Evolutionary conservation across 2,888 invertebrate genomes (phyloP).

Genomic region (Megalurothrips usitatus): DNA sequence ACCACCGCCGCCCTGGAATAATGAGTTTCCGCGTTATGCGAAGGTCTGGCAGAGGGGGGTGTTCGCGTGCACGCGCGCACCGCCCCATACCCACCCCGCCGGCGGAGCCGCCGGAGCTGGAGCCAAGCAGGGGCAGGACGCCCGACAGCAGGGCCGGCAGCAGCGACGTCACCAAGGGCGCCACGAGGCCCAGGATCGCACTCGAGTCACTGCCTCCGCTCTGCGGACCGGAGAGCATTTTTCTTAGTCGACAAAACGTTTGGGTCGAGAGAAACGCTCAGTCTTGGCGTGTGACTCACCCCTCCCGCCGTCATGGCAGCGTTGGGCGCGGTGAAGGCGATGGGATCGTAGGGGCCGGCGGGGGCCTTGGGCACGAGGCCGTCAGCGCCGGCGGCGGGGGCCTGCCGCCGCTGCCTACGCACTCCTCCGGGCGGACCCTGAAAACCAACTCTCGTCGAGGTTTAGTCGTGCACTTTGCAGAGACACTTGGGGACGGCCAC

Average conservation of each 20-base stretch:
- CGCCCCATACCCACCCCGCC: not conserved
- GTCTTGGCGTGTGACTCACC: not conserved
- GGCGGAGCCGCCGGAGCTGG: constrained; percentile 35
- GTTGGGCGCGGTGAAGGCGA: not conserved
- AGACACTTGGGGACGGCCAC: not conserved
- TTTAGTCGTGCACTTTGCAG: not conserved
- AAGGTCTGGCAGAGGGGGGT: not conserved
- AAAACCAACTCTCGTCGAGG: not conserved
- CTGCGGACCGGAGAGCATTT: not conserved
- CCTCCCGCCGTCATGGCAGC: not conserved
- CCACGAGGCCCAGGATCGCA: constrained; percentile 38
- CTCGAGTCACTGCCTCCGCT: constrained; percentile 37
- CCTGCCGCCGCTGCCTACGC: not conserved
- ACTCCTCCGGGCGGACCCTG: constrained; percentile 23
- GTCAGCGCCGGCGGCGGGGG: not conserved
- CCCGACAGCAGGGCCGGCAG: not conserved
- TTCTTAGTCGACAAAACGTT: not conserved
- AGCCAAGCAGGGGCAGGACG: constrained; percentile 31
- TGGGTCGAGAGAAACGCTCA: too few relatives aligned
- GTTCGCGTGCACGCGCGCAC: not conserved
- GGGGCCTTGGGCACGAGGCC: not conserved
- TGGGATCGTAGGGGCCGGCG: not conserved
- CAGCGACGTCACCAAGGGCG: constrained; percentile 36
- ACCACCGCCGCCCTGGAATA: not conserved
- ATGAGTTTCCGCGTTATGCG: not conserved